These are phyloP conservation scores for Tetragnatha montana DNA, from an alignment of 2,888 invertebrate species.

Conservation along the genomic window DNA sequence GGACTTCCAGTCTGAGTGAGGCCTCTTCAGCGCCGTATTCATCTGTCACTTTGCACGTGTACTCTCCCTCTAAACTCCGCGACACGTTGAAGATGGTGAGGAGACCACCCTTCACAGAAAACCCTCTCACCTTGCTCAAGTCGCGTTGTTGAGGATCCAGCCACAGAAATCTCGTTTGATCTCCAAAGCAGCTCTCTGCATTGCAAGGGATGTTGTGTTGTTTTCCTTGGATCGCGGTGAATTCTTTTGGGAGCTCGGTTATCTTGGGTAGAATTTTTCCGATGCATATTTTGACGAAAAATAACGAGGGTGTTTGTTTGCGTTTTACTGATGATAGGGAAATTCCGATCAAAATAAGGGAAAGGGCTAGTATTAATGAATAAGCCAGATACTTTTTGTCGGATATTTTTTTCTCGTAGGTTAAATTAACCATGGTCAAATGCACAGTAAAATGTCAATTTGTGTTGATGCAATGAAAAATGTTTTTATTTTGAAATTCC, in stretches of 20 bases:
- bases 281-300: too few species aligned
- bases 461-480: too few species aligned
- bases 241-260: slow-evolving; percentile 42
- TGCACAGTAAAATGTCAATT: too few species aligned
- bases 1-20: slow-evolving; percentile 76
- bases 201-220: slow-evolving; percentile 47
- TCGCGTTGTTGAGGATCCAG: slow-evolving; percentile 79
- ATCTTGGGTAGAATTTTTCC: slow-evolving; percentile 51
- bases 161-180: slow-evolving; percentile 43
- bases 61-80: slow-evolving; percentile 86
- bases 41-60: slow-evolving; percentile 88
- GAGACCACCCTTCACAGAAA: slow-evolving; percentile 80
- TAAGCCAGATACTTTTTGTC: too few species aligned
- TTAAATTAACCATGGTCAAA: too few species aligned
- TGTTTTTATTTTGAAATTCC: too few species aligned
- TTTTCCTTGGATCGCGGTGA: slow-evolving; percentile 59
- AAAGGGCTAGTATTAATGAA: too few species aligned
- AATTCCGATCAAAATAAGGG: too few species aligned
- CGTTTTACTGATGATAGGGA: too few species aligned
- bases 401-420: too few species aligned
- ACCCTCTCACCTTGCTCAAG: slow-evolving; percentile 79
- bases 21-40: slow-evolving; percentile 82
- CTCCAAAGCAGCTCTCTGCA: slow-evolving; percentile 36
- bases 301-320: too few species aligned
- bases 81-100: slow-evolving; percentile 85